Evolutionary conservation across 2,888 invertebrate genomes (phyloP).

Genomic region (Liodrosophila aerea): DNA sequence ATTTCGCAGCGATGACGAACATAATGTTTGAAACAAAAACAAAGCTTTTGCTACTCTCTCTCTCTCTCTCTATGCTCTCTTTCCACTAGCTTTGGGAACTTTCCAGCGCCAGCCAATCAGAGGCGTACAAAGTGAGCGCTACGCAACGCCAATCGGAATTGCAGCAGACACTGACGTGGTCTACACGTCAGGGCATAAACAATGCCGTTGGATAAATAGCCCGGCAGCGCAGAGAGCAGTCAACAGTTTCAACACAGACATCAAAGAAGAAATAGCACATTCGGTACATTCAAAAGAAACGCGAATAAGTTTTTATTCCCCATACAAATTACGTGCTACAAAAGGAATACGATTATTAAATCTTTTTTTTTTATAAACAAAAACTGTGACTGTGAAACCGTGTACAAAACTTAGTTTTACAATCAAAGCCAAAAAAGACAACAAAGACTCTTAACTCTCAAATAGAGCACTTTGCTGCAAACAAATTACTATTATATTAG

Average conservation of each 20-base stretch:
- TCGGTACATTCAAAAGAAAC: constrained; percentile 30
- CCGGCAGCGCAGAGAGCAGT: constrained; percentile 59
- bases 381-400: constrained; percentile 56
- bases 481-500: constrained; percentile 40
- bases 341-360: constrained; percentile 17
- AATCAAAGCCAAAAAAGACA: constrained; percentile 53
- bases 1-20: constrained; percentile 19
- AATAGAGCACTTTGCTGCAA: constrained; percentile 19
- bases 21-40: constrained; percentile 33
- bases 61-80: constrained; percentile 16
- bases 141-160: constrained; percentile 70
- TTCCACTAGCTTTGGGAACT: constrained; percentile 27
- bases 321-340: constrained; percentile 24
- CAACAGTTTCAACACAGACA: constrained; percentile 79
- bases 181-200: constrained; percentile 56
- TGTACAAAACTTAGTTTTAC: constrained; percentile 31
- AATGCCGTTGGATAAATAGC: constrained; percentile 77
- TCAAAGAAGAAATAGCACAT: constrained; percentile 63
- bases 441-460: constrained; percentile 46
- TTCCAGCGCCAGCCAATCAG: constrained; percentile 66
- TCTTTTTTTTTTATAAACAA: constrained; percentile 29
- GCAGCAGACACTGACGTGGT: constrained; percentile 58
- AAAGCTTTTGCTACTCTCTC: too few relatives aligned
- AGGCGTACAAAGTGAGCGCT: constrained; percentile 35
- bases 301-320: constrained; percentile 3